Base-by-base conservation (phyloP, 2,113 vertebrate genomes). In the Struthio camelus region DNA sequence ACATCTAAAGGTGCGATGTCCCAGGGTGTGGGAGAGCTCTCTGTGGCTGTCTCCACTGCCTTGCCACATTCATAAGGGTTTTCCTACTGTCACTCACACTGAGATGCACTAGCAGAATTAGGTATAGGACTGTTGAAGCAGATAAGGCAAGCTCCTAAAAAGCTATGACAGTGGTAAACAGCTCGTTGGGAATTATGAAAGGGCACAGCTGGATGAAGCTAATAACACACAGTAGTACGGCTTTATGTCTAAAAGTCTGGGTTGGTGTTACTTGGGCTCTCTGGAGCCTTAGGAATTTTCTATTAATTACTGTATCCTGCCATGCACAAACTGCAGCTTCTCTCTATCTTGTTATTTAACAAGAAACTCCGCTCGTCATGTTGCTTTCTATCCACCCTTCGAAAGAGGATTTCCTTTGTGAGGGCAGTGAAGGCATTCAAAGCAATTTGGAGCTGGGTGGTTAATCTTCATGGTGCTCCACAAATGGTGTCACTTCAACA, bases 401-500 rank as follows among this genome's bases (percentile, higher is more conserved):
- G 27, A 80, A 54, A 85, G 1, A 10, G 50, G 44, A 83, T 80
- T 75, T 85, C 22, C 81, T 20, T 76, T 70, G 9, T 48, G 62
- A 22, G 14, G 9, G 25, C 6, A 77, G 69, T 28, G 16, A 75
- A 77, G 66, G 80, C 91, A 85, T 91, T 83, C 54, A 91, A 89
- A 94, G 42, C 32, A 51, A 34, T 90, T 88, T 83, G 19, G 22
- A 86, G 46, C 8, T 38, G 32, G 6, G n/a, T 66, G 10, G 42
- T 56, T 89, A 92, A 91, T 92, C 71, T 78, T 89, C 9, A 14
- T 5, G 64, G 82, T 82, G 42, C 44, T 95, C 85, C 54, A 84
- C 24, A 80, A 73, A 36, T 59, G 40, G 27, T 80, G 50, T 51
- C 64, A 66, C 70, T 85, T 65, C 70, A 28, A 36, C 67, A 53